Evolutionary conservation across 2,113 vertebrate species (phyloP).

Genomic region (Laticauda laticaudata): DNA sequence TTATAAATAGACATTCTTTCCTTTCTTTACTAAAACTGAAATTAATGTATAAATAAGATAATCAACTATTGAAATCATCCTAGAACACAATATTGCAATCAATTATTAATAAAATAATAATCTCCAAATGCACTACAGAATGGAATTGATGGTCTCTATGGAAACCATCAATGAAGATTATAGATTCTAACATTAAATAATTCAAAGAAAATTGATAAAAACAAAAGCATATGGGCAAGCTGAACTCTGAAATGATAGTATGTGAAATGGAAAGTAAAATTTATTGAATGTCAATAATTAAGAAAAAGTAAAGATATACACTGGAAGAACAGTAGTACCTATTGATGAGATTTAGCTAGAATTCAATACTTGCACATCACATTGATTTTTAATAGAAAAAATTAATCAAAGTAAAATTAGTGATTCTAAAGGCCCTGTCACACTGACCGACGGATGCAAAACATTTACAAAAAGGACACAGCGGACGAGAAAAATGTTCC

Average conservation of each 20-base stretch:
- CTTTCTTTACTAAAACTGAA: conserved; percentile 19
- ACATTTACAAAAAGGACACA: no score
- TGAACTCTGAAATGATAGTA: conserved; percentile 43
- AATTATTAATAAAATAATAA: conserved; percentile 33
- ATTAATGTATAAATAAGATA: neutral
- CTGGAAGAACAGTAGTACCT: neutral
- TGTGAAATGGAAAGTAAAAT: conserved; percentile 20
- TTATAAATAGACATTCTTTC: conserved; percentile 17
- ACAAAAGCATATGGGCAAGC: neutral
- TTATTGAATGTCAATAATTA: neutral
- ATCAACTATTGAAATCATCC: conserved; percentile 25
- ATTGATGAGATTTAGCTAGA: neutral
- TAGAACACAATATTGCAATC: conserved; percentile 36
- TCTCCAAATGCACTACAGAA: conserved; percentile 12
- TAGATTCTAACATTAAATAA: conserved; percentile 14
- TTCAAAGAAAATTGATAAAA: conserved; percentile 31
- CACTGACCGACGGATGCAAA: no score
- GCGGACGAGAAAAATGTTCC: no score
- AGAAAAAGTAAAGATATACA: conserved; percentile 10
- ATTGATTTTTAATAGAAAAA: neutral
- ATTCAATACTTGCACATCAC: neutral
- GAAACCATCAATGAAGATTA: conserved; percentile 44
- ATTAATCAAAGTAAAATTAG: neutral
- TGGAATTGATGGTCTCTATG: conserved; percentile 43
- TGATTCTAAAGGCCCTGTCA: neutral